Base-by-base conservation (phyloP, 2,888 invertebrate species). In the Caenorhabditis zanzibari region DNA sequence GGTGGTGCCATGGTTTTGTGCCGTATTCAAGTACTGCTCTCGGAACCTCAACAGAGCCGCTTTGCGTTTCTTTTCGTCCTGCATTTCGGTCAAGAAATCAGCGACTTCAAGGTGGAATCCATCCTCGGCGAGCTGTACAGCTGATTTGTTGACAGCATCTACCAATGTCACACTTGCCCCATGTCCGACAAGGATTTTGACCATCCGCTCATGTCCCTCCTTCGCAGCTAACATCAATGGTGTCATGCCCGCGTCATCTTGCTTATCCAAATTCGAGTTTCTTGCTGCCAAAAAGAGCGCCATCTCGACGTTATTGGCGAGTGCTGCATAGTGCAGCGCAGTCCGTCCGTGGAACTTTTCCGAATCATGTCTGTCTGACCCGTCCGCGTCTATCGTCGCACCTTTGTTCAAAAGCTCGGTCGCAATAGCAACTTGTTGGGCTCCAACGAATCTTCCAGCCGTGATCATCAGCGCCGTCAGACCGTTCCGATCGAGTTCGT, bases 191-290 rank as follows among this genome's bases (percentile, higher is more conserved):
- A 80, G 66, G 22, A 41, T 68, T 28, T 19, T 7, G 26, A 80
- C 68, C 1, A 41, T 41, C n/a, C 47, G 14, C 12, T 59, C 59
- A 41, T 58, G 66, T 26, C 80, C 80, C 47, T 66, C 80, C 24
- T 58, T 73, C 6, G 80, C 80, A 0, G 80, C 80, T 12, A 73
- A n/a, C 80, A 80, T 80, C n/a, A 80, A 2, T 2, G 80, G 73
- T 3, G 80, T 80, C 26, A 28, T n/a, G 52, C 73, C 80, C 4
- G 26, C 12, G 14, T 80, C 80, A n/a, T 80, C 80, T 24, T 73
- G 72, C 47, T 80, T 80, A 58, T 80, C 80, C 24, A 63, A 73
- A 28, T 73, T 73, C 16, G 80, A 19, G 14, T 68, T 66, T 2
- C 12, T 14, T 0, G 5, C 3, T 14, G 66, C 22, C 24, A 80